These are phyloP conservation scores for Callinectes sapidus DNA, from an alignment of 2,888 invertebrate species.

Conservation along the genomic window DNA sequence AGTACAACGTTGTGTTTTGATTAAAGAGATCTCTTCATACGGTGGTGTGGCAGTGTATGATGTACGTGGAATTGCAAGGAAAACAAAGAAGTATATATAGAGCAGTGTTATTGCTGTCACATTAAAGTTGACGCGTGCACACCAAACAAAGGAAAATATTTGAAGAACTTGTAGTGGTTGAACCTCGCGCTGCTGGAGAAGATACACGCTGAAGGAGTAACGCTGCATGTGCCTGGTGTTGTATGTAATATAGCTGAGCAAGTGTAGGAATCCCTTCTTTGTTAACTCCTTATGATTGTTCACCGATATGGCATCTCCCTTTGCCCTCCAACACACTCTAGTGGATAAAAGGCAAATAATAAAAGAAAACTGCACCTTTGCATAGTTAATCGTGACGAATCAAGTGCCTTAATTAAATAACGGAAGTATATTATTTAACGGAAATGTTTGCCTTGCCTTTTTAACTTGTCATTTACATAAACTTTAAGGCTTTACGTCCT, in stretches of 20 bases:
- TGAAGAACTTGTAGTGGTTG: neutral
- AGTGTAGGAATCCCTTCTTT: too few species aligned
- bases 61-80: neutral
- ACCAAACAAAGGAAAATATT: neutral
- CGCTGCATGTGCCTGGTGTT: neutral
- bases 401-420: constrained; percentile 15
- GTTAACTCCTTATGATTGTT: too few species aligned
- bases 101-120: neutral
- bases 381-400: neutral
- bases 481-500: neutral
- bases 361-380: neutral
- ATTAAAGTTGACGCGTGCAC: neutral
- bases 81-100: neutral
- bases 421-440: neutral
- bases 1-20: neutral
- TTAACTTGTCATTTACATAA: neutral
- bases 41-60: neutral
- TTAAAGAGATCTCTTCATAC: neutral
- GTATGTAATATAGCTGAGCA: too few species aligned
- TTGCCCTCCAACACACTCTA: neutral
- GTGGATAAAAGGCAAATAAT: neutral
- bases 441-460: neutral
- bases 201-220: neutral
- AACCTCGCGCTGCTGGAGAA: neutral
- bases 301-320: neutral